Conservation (phyloP, 2,888 invertebrate species). For the Idaea straminata region DNA sequence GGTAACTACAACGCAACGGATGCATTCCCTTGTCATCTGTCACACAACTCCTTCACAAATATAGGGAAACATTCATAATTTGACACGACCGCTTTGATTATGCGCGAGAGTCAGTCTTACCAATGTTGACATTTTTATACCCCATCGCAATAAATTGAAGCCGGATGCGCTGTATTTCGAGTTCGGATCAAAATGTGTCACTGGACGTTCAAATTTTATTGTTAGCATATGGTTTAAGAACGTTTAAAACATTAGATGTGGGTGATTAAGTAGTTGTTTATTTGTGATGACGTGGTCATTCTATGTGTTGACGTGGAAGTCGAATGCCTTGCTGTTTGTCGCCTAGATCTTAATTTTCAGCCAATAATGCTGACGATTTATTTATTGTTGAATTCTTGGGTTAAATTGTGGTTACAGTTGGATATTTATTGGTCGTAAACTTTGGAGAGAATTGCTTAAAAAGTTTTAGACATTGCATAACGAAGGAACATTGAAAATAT, state of each 20-base stretch:
- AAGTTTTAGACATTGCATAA: not conserved
- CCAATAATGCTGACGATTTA: not conserved
- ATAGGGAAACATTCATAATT: constrained; percentile 73
- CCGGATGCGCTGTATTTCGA: constrained; percentile 63
- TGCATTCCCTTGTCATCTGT: constrained; percentile 61
- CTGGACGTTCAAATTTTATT: constrained; percentile 54
- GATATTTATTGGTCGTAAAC: not conserved
- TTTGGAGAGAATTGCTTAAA: not conserved
- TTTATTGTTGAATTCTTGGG: not conserved
- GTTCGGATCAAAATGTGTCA: constrained; percentile 61
- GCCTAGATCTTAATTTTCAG: constrained; percentile 2
- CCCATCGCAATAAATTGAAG: constrained; percentile 56
- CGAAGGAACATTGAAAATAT: not conserved
- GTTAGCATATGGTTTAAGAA: constrained; percentile 53
- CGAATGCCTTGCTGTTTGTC: constrained; percentile 6
- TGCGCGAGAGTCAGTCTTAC: constrained; percentile 41
- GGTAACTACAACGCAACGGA: constrained; percentile 48
- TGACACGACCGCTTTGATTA: constrained; percentile 67
- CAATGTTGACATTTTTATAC: constrained; percentile 69
- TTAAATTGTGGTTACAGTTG: not conserved
- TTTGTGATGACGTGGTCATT: constrained; percentile 35
- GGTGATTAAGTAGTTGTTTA: constrained; percentile 29
- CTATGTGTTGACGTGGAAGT: constrained; percentile 32
- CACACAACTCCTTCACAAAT: constrained; percentile 72
- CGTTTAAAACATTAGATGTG: constrained; percentile 41